Conservation (phyloP, 2,888 invertebrate genomes). For the Koerneria pararmatus region DNA sequence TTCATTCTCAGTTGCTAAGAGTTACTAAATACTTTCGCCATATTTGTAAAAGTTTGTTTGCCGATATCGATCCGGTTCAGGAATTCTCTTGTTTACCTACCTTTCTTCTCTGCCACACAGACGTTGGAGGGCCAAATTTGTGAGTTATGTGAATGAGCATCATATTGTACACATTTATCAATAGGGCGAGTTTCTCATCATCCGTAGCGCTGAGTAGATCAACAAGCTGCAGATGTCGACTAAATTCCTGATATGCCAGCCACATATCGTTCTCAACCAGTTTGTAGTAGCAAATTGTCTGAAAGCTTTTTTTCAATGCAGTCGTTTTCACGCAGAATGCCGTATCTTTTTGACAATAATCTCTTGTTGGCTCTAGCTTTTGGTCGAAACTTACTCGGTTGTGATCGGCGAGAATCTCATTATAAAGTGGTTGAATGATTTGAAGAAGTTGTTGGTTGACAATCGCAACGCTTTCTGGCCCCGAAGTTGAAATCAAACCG, state of each 20-base stretch:
- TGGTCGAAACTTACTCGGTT: constrained; percentile 53
- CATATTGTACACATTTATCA: constrained; percentile 65
- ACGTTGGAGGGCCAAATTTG: constrained; percentile 61
- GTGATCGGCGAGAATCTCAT: constrained; percentile 58
- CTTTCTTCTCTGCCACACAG: constrained; percentile 63
- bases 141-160: constrained; percentile 64
- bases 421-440: constrained; percentile 61
- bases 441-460: constrained; percentile 60
- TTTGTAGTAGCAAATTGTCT: constrained; percentile 62
- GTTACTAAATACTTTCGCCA: too few relatives aligned
- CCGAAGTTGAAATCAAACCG: constrained; percentile 53
- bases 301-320: constrained; percentile 22
- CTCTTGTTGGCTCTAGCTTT: not conserved
- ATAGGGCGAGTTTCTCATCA: constrained; percentile 63
- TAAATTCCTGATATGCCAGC: constrained; percentile 57
- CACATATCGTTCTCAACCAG: constrained; percentile 61
- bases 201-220: constrained; percentile 24
- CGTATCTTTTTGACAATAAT: constrained; percentile 1
- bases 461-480: constrained; percentile 41
- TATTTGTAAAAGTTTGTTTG: too few relatives aligned
- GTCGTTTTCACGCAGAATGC: too few relatives aligned
- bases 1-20: too few relatives aligned
- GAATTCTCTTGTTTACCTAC: constrained; percentile 35
- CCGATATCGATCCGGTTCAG: not conserved
- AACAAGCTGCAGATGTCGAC: constrained; percentile 57